phyloP scores from a whole-genome alignment of 64 coral and sea anemone genomes.

The Pocillopora damicornis region DNA sequence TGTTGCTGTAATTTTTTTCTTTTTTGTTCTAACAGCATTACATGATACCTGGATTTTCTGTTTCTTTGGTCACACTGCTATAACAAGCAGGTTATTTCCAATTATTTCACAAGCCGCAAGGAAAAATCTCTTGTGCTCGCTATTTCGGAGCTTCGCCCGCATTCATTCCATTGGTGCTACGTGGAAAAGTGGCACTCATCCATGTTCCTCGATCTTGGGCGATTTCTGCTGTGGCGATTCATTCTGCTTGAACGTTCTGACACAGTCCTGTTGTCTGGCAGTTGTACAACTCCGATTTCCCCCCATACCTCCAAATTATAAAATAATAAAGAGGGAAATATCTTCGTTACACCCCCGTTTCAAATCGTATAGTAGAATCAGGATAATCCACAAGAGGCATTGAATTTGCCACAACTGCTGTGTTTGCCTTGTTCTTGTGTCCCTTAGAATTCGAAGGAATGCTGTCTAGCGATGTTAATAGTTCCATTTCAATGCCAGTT shows the following conservation, averaged over 20 bases:
- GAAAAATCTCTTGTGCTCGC: background rate
- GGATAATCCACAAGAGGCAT: constrained; percentile 71
- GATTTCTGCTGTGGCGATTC: background rate
- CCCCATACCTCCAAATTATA: background rate
- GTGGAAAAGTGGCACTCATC: background rate
- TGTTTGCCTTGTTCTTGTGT: constrained; percentile 65
- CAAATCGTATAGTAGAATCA: constrained; percentile 63
- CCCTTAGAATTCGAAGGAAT: constrained; percentile 8
- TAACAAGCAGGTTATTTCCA: background rate
- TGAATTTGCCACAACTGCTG: constrained; percentile 79
- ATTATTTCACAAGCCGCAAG: background rate
- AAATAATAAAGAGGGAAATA: background rate
- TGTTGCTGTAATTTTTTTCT: background rate
- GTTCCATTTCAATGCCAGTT: constrained; percentile 68
- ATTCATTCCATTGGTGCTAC: background rate
- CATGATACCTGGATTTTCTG: background rate
- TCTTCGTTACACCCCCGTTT: constrained; percentile 76
- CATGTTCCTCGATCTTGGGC: background rate
- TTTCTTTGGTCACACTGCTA: background rate
- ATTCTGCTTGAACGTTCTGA: background rate
- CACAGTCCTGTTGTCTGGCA: background rate
- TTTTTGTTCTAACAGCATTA: background rate
- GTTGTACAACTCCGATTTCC: background rate
- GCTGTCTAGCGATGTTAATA: constrained; percentile 44
- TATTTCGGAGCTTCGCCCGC: background rate